phyloP scores from a whole-genome alignment of 2,888 invertebrate species.

The Omphaloscelis lunosa region DNA sequence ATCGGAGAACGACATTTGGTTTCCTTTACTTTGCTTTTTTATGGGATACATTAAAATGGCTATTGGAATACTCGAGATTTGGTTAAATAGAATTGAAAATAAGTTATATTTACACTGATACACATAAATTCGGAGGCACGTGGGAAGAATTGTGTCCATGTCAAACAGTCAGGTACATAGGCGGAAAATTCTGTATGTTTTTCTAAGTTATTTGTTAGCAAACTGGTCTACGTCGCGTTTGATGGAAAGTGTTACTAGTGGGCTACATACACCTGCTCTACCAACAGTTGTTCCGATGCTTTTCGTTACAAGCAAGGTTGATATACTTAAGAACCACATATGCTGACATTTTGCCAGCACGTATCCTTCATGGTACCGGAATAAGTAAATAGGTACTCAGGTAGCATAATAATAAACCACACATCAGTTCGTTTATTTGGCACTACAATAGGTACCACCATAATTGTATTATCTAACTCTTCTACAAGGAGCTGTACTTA shows the following conservation, averaged over 20 bases:
- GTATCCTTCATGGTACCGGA: background rate
- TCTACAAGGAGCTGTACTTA: background rate
- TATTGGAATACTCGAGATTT: conserved; percentile 36
- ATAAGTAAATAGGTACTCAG: background rate
- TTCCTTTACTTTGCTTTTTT: conserved; percentile 56
- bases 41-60: conserved; percentile 22
- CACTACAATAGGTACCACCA: background rate
- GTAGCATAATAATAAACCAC: background rate
- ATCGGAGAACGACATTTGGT: conserved; percentile 65
- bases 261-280: background rate
- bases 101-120: conserved; percentile 14
- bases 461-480: background rate
- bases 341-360: background rate
- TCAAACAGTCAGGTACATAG: background rate
- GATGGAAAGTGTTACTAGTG: background rate
- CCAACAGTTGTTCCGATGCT: background rate
- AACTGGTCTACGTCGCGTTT: background rate
- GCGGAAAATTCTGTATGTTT: background rate
- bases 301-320: background rate
- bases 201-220: background rate
- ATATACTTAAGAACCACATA: background rate
- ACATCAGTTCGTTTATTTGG: background rate
- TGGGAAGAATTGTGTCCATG: background rate
- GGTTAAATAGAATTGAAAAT: conserved; percentile 22
- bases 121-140: background rate